phyloP scores from a whole-genome alignment of 2,888 invertebrate species.

The Philereme vetulata region DNA sequence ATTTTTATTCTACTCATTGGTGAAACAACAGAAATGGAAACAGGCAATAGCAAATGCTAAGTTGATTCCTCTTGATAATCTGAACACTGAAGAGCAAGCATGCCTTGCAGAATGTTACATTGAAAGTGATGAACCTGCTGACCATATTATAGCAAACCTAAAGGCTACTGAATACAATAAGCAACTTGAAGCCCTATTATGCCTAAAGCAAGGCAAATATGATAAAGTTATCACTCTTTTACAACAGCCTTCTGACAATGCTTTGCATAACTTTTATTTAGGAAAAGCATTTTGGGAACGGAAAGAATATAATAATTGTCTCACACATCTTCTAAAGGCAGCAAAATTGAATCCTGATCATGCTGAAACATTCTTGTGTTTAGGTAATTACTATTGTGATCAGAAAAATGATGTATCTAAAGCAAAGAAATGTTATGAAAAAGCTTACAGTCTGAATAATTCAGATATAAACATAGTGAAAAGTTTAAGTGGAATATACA shows the following conservation, averaged over 20 bases:
- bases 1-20: slow-evolving; percentile 62
- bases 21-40: slow-evolving; percentile 78
- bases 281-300: slow-evolving; percentile 85
- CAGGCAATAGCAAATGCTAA: slow-evolving; percentile 70
- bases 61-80: slow-evolving; percentile 52
- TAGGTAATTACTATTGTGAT: slow-evolving; percentile 89
- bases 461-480: slow-evolving; percentile 87
- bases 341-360: slow-evolving; percentile 89
- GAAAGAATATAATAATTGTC: slow-evolving; percentile 83
- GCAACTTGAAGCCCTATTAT: slow-evolving; percentile 77
- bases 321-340: slow-evolving; percentile 86
- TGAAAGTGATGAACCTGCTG: slow-evolving; percentile 58
- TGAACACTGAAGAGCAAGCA: slow-evolving; percentile 57
- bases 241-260: slow-evolving; percentile 63
- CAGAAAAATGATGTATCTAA: slow-evolving; percentile 86
- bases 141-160: slow-evolving; percentile 57
- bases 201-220: slow-evolving; percentile 77
- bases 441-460: slow-evolving; percentile 89
- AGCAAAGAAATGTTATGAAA: slow-evolving; percentile 93
- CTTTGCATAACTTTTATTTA: slow-evolving; percentile 83
- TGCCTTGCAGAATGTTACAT: slow-evolving; percentile 68
- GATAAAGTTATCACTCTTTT: slow-evolving; percentile 83
- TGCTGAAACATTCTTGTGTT: slow-evolving; percentile 88
- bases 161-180: slow-evolving; percentile 54
- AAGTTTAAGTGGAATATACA: slow-evolving; percentile 90